phyloP scores from a whole-genome alignment of 2,888 invertebrate species.

The Neria commutata region DNA sequence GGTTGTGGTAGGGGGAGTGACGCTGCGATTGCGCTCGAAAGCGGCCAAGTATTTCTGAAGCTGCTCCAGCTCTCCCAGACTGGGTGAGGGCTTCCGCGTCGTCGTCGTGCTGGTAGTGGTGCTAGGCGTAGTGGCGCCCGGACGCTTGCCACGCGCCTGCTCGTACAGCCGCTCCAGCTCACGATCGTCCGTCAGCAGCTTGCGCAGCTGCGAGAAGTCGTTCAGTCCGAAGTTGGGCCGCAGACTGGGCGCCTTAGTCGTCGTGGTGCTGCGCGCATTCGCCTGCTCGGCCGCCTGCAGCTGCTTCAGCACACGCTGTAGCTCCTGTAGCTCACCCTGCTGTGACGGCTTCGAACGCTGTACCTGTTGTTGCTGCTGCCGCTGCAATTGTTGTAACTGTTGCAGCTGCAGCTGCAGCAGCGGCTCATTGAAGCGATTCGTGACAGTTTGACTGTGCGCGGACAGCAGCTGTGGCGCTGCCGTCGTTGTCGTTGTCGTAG shows the following conservation, averaged over 20 bases:
- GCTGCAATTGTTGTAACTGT: slow-evolving; percentile 28
- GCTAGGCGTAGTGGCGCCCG: slow-evolving; percentile 15
- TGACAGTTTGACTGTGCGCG: slow-evolving; percentile 28
- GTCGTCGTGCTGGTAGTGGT: slow-evolving; percentile 28
- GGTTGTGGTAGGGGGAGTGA: slow-evolving; percentile 33
- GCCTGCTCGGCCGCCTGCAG: slow-evolving; percentile 44
- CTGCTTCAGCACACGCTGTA: slow-evolving; percentile 44
- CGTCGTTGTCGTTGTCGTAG: not conserved
- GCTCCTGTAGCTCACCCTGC: slow-evolving; percentile 37
- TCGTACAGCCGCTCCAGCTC: slow-evolving; percentile 55
- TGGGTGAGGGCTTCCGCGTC: slow-evolving; percentile 55
- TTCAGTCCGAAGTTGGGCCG: slow-evolving; percentile 34
- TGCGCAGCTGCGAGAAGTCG: slow-evolving; percentile 63
- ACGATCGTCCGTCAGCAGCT: slow-evolving; percentile 62
- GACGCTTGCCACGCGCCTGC: slow-evolving; percentile 46
- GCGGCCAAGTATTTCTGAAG: slow-evolving; percentile 50
- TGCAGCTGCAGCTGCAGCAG: slow-evolving; percentile 21
- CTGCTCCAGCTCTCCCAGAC: slow-evolving; percentile 41
- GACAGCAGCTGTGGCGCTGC: slow-evolving; percentile 13
- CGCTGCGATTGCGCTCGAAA: slow-evolving; percentile 57
- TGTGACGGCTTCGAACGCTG: slow-evolving; percentile 16
- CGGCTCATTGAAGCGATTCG: slow-evolving; percentile 42
- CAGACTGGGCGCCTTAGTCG: slow-evolving; percentile 9
- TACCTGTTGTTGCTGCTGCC: slow-evolving; percentile 21
- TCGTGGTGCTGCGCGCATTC: slow-evolving; percentile 31